These are phyloP conservation scores for Parazoanthus swiftii DNA, from an alignment of 92 coral and sea anemone genomes.

Conservation along the genomic window DNA sequence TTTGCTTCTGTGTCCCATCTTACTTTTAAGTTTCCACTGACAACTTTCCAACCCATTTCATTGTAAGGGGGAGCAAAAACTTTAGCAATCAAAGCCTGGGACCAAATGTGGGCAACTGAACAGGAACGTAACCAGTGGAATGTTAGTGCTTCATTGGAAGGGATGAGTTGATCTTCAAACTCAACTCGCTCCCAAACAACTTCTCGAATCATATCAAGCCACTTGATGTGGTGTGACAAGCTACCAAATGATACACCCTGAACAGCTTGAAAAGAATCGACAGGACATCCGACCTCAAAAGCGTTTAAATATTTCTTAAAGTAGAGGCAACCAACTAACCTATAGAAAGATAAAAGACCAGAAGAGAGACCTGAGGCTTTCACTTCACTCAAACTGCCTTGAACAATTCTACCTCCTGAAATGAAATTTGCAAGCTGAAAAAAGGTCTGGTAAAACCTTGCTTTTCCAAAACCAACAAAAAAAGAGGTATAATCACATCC, in stretches of 20 bases:
- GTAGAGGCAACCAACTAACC: slow-evolving; percentile 5
- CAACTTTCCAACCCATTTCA: background rate
- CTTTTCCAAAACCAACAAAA: slow-evolving; percentile 22
- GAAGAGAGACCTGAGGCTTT: background rate
- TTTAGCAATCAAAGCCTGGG: background rate
- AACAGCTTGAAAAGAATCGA: background rate
- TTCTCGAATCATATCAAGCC: slow-evolving; percentile 14
- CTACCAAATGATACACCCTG: background rate
- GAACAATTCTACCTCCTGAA: slow-evolving; percentile 2
- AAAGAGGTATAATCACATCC: slow-evolving; percentile 19
- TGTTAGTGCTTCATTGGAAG: background rate
- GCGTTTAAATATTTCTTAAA: background rate
- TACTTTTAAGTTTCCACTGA: background rate
- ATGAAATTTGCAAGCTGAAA: slow-evolving; percentile 6
- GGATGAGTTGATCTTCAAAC: slow-evolving; percentile 10
- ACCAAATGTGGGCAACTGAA: slow-evolving; percentile 2
- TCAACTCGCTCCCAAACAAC: slow-evolving; percentile 4
- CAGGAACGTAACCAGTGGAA: slow-evolving; percentile 13
- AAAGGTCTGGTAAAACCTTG: slow-evolving; percentile 6
- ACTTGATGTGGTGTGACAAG: slow-evolving; percentile 9
- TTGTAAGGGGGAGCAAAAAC: background rate
- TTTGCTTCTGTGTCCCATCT: slow-evolving; percentile 10
- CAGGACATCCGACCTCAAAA: background rate
- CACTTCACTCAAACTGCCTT: background rate
- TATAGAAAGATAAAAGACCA: slow-evolving; percentile 10